Evolutionary conservation across 2,888 invertebrate genomes (phyloP).

Genomic region (Papilio protenor): DNA sequence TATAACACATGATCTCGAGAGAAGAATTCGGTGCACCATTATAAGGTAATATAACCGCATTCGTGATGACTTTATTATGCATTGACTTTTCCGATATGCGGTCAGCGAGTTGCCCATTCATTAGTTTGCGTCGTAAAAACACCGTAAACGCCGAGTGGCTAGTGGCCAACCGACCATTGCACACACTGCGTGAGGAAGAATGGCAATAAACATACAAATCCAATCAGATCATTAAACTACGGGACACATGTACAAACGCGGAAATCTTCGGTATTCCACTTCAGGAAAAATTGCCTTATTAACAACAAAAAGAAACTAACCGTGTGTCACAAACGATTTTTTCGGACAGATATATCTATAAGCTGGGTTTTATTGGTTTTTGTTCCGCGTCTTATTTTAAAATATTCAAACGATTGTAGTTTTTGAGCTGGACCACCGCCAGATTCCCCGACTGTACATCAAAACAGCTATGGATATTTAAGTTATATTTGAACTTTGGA

Average conservation of each 20-base stretch:
- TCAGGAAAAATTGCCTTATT: no score
- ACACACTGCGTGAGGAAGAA: neutral
- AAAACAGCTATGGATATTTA: neutral
- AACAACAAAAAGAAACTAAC: no score
- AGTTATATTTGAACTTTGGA: neutral
- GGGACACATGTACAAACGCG: neutral
- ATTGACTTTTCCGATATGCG: neutral
- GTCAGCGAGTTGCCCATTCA: slow-evolving; percentile 8
- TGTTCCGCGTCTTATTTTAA: no score
- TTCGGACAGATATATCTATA: no score
- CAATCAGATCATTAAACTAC: neutral
- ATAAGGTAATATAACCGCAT: neutral
- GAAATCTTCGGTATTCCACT: no score
- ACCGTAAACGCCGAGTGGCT: neutral
- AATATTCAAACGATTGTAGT: no score
- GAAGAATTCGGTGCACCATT: neutral
- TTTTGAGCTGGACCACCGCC: no score
- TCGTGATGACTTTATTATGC: neutral
- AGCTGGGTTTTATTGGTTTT: no score
- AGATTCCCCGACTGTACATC: neutral
- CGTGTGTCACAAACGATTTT: no score
- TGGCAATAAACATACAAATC: neutral
- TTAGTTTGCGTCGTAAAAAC: slow-evolving; percentile 16
- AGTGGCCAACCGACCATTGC: neutral
- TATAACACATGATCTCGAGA: no score